Conservation (phyloP, 2,888 invertebrate species). For the Dascillus cervinus region DNA sequence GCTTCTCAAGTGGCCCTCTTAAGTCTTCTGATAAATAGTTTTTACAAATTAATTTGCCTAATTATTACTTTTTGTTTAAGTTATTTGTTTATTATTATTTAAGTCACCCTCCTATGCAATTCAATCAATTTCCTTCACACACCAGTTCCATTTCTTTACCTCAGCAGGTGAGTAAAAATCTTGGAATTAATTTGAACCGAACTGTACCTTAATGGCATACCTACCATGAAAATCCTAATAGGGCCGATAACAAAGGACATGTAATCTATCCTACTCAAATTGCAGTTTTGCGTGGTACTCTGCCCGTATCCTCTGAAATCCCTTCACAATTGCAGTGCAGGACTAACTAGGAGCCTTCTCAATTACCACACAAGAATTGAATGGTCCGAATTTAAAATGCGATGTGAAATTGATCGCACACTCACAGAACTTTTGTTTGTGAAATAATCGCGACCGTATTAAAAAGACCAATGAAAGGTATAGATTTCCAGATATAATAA, state of each 20-base stretch:
- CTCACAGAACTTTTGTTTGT: too few relatives aligned
- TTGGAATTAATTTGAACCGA: too few relatives aligned
- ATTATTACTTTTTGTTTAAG: too few relatives aligned
- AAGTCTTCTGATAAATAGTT: too few relatives aligned
- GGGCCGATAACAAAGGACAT: conserved; percentile 8
- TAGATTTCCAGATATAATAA: too few relatives aligned
- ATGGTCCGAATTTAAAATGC: conserved; percentile 16
- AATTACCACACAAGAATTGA: conserved; percentile 10
- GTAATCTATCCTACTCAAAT: conserved; percentile 13
- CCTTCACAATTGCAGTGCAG: conserved; percentile 8
- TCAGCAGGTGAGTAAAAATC: too few relatives aligned
- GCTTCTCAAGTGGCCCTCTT: too few relatives aligned
- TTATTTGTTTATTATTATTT: too few relatives aligned
- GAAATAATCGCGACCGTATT: conserved; percentile 21
- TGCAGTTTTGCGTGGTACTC: conserved; percentile 10
- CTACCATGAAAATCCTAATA: conserved; percentile 2
- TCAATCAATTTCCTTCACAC: conserved; percentile 2
- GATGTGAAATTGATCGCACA: conserved; percentile 13
- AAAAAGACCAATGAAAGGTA: too few relatives aligned
- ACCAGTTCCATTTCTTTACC: too few relatives aligned
- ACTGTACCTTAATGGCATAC: background rate
- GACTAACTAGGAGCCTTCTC: conserved; percentile 3
- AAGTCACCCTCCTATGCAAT: too few relatives aligned
- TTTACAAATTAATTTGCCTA: too few relatives aligned
- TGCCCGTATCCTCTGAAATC: conserved; percentile 11